Conservation (phyloP, 1,140 invertebrate genomes). For the Glomeris maerens region DNA sequence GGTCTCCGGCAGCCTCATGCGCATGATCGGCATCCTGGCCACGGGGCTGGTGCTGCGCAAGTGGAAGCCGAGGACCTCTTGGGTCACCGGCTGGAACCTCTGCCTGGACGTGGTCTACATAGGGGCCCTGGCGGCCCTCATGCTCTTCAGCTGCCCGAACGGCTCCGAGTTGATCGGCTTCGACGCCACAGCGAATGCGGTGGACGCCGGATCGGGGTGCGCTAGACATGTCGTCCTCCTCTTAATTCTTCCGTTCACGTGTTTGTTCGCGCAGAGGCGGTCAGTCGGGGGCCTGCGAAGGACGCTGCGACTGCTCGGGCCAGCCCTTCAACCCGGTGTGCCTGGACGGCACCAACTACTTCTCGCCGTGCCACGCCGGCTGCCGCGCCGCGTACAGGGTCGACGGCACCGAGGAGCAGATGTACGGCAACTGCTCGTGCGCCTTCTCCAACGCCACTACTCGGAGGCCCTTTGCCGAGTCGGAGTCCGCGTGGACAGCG, state of each 20-base stretch:
- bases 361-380: constrained; percentile 20
- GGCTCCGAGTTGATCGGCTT: too few relatives aligned
- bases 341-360: constrained; percentile 14
- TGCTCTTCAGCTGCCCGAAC: not conserved
- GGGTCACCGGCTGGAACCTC: not conserved
- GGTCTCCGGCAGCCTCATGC: not conserved
- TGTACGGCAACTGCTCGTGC: not conserved
- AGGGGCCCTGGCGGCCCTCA: not conserved
- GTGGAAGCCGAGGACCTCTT: not conserved
- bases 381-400: constrained; percentile 4
- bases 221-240: too few relatives aligned
- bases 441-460: not conserved
- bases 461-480: not conserved
- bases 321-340: constrained; percentile 16
- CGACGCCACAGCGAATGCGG: too few relatives aligned
- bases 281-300: too few relatives aligned
- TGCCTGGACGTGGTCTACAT: not conserved
- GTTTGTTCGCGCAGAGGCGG: too few relatives aligned
- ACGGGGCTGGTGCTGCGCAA: not conserved
- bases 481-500: not conserved
- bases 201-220: too few relatives aligned
- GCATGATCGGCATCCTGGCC: not conserved
- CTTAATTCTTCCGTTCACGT: too few relatives aligned
- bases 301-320: constrained; percentile 13
- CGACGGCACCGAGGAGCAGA: not conserved